Base-by-base conservation (phyloP, 2,113 vertebrate genomes). In the Lamprologus callipterus region DNA sequence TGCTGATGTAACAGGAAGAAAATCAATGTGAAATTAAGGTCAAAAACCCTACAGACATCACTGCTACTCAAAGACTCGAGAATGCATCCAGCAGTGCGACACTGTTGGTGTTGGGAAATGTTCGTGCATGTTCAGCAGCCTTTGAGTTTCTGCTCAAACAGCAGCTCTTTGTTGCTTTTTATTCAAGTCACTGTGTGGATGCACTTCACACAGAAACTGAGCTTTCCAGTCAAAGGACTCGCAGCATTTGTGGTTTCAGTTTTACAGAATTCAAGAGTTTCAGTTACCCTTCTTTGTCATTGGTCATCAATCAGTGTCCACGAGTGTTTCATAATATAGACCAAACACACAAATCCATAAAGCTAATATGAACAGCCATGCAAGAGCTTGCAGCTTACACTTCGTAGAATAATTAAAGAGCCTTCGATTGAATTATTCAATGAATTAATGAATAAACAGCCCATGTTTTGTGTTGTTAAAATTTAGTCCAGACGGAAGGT, bases 341-440 rank as follows among this genome's bases (percentile, higher is more conserved):
- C 31, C 31, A 75, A 8, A 49, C 16, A 12, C 42, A 12, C 23
- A 47, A 45, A 75, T 75, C 23, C 42, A 75, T 19, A 5, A 4
- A 45, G 21, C 37, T 70, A 26, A 26, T 70, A 42, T 16, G n/a
- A 70, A 68, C 8, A 23, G 5, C 37, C 21, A 11, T 28, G 21
- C 40, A 7, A 17, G 13, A 28, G 23, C 14, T 28, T 75, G 21
- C 68, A 11, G 9, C 14, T 75, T 75, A 28, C 40, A 7, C 0
- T 47, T 42, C 1, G 0, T 26, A 70, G 65, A 23, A 6, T 70
- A 70, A 9, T 9, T 23, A 42, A 23, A 42, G 0, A 0, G 17
- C 31, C 9, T 63, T 63, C 9, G 1, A n/a, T 12, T 65, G 17
- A n/a, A 35, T 35, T 3, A n/a, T 11, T 63, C 31, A 63, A 3